Conservation (phyloP, 1,140 invertebrate genomes). For the Harlomillsia oculata region DNA sequence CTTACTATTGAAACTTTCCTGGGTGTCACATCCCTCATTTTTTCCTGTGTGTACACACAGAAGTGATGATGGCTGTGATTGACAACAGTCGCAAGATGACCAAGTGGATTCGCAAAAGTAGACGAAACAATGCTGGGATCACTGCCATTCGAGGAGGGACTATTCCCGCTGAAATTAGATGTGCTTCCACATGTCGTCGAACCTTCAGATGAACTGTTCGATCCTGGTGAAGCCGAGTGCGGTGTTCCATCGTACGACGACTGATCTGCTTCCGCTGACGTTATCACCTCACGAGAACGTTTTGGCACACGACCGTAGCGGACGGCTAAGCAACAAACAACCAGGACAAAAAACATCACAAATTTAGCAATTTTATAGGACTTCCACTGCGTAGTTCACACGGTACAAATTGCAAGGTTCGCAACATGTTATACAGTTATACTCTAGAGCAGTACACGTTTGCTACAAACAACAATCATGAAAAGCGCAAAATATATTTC, state of each 20-base stretch:
- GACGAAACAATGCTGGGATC: constrained; percentile 24
- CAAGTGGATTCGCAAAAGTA: constrained; percentile 25
- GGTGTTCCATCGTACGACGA: constrained; percentile 35
- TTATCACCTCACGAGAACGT: constrained; percentile 60
- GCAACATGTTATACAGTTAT: too few species aligned
- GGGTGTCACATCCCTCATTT: constrained; percentile 56
- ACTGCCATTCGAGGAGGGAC: constrained; percentile 11
- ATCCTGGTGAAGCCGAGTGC: constrained; percentile 33
- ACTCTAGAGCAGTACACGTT: too few species aligned
- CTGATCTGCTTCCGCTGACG: constrained; percentile 45
- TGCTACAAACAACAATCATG: too few species aligned
- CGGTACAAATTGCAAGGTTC: too few species aligned
- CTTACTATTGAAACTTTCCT: constrained; percentile 41
- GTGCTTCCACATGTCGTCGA: constrained; percentile 15
- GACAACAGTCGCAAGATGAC: constrained; percentile 47
- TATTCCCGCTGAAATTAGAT: constrained; percentile 1
- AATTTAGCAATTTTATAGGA: too few species aligned
- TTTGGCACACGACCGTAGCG: constrained; percentile 92
- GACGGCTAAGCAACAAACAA: constrained; percentile 58
- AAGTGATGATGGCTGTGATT: constrained; percentile 81
- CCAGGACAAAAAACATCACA: too few species aligned
- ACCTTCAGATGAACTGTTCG: constrained; percentile 32
- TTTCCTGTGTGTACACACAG: constrained; percentile 83
- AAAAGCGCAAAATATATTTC: too few species aligned
- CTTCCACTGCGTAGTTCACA: too few species aligned